Percentiles rank a stretch among this genome's conserved stretches.
Evolutionary conservation across 2,797 vertebrate genomes (phyloP).

Genomic region (Characodon lateralis): DNA sequence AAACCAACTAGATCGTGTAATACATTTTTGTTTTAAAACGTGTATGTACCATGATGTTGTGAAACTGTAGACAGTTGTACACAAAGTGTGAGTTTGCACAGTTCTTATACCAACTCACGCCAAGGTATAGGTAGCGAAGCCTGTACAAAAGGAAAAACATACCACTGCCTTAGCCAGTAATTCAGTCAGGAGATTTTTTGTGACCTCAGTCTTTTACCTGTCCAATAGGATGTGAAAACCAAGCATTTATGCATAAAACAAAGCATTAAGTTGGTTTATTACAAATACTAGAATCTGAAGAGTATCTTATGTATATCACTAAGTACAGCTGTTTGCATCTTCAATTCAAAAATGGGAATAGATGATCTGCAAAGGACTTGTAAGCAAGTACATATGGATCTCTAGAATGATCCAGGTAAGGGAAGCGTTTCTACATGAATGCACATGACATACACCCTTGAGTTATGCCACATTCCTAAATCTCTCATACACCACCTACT

Average conservation of each 20-base stretch:
- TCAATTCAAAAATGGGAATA: slow-evolving; percentile 33
- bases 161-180: background rate
- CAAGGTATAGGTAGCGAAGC: background rate
- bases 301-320: slow-evolving; percentile 8
- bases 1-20: background rate
- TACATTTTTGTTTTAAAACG: background rate
- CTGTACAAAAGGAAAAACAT: background rate
- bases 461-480: slow-evolving; percentile 69
- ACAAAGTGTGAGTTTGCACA: too few relatives aligned
- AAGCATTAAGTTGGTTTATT: background rate
- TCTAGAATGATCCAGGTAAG: slow-evolving; percentile 24
- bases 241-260: background rate
- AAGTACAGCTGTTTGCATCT: slow-evolving; percentile 35
- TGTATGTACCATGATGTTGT: background rate
- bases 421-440: slow-evolving; percentile 36
- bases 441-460: slow-evolving; percentile 55
- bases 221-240: background rate
- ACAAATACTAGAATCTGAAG: background rate
- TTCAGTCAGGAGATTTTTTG: background rate
- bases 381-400: slow-evolving; percentile 64
- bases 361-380: slow-evolving; percentile 40
- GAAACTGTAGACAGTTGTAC: background rate
- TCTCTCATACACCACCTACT: slow-evolving; percentile 45
- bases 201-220: background rate
- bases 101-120: background rate